Evolutionary conservation across 2,797 vertebrate species (phyloP), one percentile per base, ranked within the genome.

Genomic region (Orestias chungarensis): DNA sequence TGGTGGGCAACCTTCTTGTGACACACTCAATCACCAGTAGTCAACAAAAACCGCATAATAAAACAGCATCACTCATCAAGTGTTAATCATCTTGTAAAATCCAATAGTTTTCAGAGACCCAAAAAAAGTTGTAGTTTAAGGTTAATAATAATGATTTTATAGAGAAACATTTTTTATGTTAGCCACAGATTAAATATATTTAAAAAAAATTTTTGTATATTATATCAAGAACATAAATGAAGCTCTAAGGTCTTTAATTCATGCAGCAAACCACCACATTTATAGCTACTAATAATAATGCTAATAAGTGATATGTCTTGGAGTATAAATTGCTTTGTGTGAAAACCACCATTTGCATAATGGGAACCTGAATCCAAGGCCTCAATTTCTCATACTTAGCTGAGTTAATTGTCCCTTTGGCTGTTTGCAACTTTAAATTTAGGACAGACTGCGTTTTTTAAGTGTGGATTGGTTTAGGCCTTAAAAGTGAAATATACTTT

Each of bases 1-100:
- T 71, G 86, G 84, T 78, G 83, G 80, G 83, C 62, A 81, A 86
- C 86, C 85, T 81, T 78, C 75, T 69, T 78, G 67, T 75, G 82
- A 82, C 82, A 76, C 59, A 5, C 59, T n/a, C 6, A 38, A 31
- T 40, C 20, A 40, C 20, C 35, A n/a, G 20, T 72, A 20, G 72
- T 74, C 67, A 68, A 5, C 52, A 17, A 77, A 52, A 9, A 54
- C 20, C 31, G n/a, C 42, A 43, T 23, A 68, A 4, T 29, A 40
- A 47, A 47, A 47, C 64, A 25, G 52, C 10, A 66, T 50, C 57
- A 27, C 12, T 8, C 0, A 50, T 38, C 27, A 54, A 25, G 55
- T 1, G 64, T 52, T 42, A 6, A 18, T 15, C 0, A 42, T 46
- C 23, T 18, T 46, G 9, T 8, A 47, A 20, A 33, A 49, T 33